Percentiles rank a stretch among this genome's conserved stretches.
phyloP scores from a whole-genome alignment of 2,797 vertebrate genomes.

The Anisognathus igniventris region DNA sequence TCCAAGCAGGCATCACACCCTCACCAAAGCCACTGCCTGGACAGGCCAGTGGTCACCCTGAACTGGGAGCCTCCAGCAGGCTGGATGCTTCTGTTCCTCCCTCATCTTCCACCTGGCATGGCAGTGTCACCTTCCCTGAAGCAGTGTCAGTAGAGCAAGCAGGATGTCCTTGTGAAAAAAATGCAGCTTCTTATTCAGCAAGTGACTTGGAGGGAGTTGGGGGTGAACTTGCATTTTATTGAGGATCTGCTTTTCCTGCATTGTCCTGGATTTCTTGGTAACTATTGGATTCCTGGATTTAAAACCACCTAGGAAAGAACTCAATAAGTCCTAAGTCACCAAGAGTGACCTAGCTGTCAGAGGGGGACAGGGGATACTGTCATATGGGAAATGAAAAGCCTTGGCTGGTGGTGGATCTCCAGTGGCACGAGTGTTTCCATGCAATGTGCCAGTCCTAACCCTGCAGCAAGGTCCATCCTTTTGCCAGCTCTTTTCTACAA shows the following conservation, averaged over 20 bases:
- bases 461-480: not conserved
- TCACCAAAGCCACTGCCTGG: not conserved
- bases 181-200: not conserved
- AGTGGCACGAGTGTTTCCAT: not conserved
- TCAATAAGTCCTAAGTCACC: not conserved
- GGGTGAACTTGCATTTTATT: not conserved
- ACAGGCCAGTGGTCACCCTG: not conserved
- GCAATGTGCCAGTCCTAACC: not conserved
- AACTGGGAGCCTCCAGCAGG: rapidly evolving
- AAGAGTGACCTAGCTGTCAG: not conserved
- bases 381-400: not conserved
- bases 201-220: not conserved
- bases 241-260: not conserved
- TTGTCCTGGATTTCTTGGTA: not conserved
- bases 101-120: not conserved
- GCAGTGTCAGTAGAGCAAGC: not conserved
- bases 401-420: not conserved
- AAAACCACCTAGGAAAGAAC: not conserved
- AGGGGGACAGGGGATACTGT: not conserved
- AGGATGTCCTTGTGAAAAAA: not conserved
- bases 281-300: not conserved
- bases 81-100: not conserved
- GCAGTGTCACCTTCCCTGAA: not conserved
- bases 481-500: not conserved
- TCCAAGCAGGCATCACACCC: rapidly evolving